Percentiles rank a stretch among this genome's conserved stretches.
These are phyloP conservation scores for Drosophila micromelanica DNA, from an alignment of 1,140 invertebrate genomes.

Conservation along the genomic window DNA sequence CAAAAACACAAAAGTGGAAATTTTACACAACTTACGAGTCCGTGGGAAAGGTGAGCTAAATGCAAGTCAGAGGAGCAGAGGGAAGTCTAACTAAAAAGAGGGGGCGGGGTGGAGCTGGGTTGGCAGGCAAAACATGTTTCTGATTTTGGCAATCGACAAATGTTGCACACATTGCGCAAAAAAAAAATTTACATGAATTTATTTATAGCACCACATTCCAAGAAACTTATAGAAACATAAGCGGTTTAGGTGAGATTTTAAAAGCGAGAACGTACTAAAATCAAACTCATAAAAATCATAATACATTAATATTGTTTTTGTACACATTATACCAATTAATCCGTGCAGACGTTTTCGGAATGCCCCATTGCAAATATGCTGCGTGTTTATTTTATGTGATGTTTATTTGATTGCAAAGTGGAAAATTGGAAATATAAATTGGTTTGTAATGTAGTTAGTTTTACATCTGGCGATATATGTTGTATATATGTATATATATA, in stretches of 20 bases:
- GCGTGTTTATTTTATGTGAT: constrained; percentile 30
- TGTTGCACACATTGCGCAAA: constrained; percentile 66
- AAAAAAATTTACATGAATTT: constrained; percentile 70
- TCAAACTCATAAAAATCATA: too few relatives aligned
- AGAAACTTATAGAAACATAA: background rate
- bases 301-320: too few relatives aligned
- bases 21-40: constrained; percentile 54
- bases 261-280: too few relatives aligned
- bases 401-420: constrained; percentile 50
- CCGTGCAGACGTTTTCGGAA: background rate
- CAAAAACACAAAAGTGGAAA: constrained; percentile 32
- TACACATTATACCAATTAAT: too few relatives aligned
- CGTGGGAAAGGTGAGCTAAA: constrained; percentile 25
- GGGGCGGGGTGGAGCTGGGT: background rate
- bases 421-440: constrained; percentile 65
- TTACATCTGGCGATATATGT: constrained; percentile 64
- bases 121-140: constrained; percentile 54
- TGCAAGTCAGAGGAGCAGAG: too few relatives aligned
- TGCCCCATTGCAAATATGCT: background rate
- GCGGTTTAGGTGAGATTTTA: too few relatives aligned
- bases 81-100: too few relatives aligned
- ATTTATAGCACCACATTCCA: constrained; percentile 30
- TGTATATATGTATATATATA: constrained; percentile 9
- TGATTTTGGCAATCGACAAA: constrained; percentile 76
- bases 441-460: constrained; percentile 44